Evolutionary conservation across 92 coral and sea anemone species (phyloP).

Genomic region (Metridium senile): DNA sequence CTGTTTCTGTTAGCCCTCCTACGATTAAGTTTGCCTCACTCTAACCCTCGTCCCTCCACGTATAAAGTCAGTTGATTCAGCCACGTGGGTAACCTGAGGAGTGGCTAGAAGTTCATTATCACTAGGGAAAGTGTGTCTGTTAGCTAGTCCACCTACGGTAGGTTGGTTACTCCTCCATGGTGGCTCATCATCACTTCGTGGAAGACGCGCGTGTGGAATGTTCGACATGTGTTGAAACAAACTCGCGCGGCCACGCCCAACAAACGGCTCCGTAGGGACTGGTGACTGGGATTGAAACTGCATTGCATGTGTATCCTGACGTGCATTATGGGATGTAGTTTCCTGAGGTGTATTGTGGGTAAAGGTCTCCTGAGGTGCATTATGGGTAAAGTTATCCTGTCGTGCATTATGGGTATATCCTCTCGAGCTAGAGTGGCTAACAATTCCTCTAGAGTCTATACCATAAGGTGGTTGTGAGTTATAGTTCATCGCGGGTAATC

Average conservation of each 20-base stretch:
- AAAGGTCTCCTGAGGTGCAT: neutral
- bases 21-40: slow-evolving; percentile 57
- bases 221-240: slow-evolving; percentile 59
- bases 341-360: neutral
- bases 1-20: too few species aligned
- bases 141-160: neutral
- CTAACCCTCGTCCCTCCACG: slow-evolving; percentile 84
- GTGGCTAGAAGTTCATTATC: slow-evolving; percentile 82
- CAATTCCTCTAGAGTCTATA: neutral
- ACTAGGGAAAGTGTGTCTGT: slow-evolving; percentile 59
- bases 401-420: neutral
- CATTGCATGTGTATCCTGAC: neutral
- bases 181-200: slow-evolving; percentile 46
- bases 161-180: slow-evolving; percentile 5
- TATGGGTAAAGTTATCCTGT: neutral
- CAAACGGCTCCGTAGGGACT: slow-evolving; percentile 26
- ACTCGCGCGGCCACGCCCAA: slow-evolving; percentile 95
- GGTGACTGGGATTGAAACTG: slow-evolving; percentile 13
- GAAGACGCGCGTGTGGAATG: slow-evolving; percentile 76
- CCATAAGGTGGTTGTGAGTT: neutral
- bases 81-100: slow-evolving; percentile 63
- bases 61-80: slow-evolving; percentile 34
- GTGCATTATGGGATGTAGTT: neutral
- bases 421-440: neutral
- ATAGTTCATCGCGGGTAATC: neutral